These are phyloP conservation scores for Pyrgus malvae DNA, from an alignment of 2,888 invertebrate genomes.

Conservation along the genomic window DNA sequence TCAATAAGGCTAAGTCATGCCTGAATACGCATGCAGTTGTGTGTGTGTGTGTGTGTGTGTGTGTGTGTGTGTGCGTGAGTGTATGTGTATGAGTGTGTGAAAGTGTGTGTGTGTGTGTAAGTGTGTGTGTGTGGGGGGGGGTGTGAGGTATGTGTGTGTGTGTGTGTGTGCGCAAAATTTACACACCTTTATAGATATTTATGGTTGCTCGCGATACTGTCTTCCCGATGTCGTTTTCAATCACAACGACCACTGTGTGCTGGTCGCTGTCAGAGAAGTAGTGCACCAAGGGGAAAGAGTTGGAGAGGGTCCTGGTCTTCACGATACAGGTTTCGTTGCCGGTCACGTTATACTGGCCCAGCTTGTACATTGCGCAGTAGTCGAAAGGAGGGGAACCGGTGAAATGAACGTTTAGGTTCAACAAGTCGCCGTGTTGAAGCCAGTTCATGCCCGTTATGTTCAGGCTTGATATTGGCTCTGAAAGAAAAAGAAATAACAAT, in stretches of 20 bases:
- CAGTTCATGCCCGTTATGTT: constrained; percentile 89
- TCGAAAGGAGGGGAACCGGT: constrained; percentile 88
- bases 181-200: constrained; percentile 91
- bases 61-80: too few species aligned
- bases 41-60: too few species aligned
- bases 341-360: constrained; percentile 86
- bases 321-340: constrained; percentile 88
- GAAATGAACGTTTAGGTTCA: constrained; percentile 87
- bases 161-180: too few species aligned
- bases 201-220: constrained; percentile 87
- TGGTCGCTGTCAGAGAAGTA: constrained; percentile 87
- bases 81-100: too few species aligned
- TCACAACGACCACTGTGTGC: constrained; percentile 89
- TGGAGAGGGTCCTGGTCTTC: constrained; percentile 63
- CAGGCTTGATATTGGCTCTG: constrained; percentile 87
- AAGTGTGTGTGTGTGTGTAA: too few species aligned
- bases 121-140: too few species aligned
- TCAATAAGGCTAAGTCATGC: too few species aligned
- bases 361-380: constrained; percentile 85
- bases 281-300: constrained; percentile 84
- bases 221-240: constrained; percentile 89
- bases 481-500: constrained; percentile 35
- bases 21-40: too few species aligned
- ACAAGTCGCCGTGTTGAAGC: constrained; percentile 90
- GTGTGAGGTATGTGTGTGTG: too few species aligned